Base-by-base conservation (phyloP, 2,797 vertebrate species). In the Picus viridis region DNA sequence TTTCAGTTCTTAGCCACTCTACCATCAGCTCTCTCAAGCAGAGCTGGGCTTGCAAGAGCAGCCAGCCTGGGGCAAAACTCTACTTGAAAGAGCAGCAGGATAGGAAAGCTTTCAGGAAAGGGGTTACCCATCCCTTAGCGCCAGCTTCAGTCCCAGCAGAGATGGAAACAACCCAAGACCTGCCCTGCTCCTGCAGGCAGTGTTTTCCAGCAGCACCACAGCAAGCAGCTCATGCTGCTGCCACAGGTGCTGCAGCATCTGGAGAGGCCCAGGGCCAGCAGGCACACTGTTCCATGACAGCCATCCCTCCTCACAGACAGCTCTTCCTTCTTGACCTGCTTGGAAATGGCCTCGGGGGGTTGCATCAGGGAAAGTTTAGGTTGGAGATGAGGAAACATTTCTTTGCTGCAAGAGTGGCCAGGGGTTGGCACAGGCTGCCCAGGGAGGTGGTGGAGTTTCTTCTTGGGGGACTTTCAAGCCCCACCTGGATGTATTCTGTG, bases 1-100 rank as follows among this genome's bases (percentile, higher is more conserved):
- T 91, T 91, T 87, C 92, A 89, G 74, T 83, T 92, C 91, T 88
- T 88, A 91, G 58, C 87, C 80, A 53, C 79, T 89, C 88, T 53
- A 93, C 88, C 93, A 92, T 70, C 85, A 92, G 62, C 76, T 86
- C 53, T 75, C 29, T 92, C 72, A 87, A 88, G 56, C 75, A 94
- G 64, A 91, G 41, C 49, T 86, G 43, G 34, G 74, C 86, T 89
- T 93, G 72, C 82, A 91, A 94, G 82, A 89, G 86, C 41, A 89
- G 86, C 41, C 70, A 91, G 67, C 76, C 89, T 90, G 68, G 61
- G 64, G 62, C 73, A 91, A 92, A 91, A 88, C 36, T 86, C 49
- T 68, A 59, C 70, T 54, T 86, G 82, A 94, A 92, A 94, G 67
- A 87, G 19, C 76, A 85, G 76, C 49, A 76, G 79, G 39, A 78